Evolutionary conservation across 2,113 vertebrate species (phyloP), one percentile per base, ranked within the genome.

Genomic region (Festucalex cinctus): DNA sequence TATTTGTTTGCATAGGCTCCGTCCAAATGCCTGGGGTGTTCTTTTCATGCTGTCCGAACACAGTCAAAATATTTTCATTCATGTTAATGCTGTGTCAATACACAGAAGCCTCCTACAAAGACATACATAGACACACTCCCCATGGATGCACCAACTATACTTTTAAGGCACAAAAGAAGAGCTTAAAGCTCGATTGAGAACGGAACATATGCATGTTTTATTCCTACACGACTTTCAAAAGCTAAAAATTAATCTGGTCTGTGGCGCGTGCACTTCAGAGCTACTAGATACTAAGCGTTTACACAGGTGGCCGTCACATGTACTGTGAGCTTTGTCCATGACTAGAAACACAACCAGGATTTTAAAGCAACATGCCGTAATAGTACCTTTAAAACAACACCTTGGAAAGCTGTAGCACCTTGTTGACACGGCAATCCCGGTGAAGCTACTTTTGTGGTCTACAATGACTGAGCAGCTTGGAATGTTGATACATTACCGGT

Each of bases 231-330:
- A 61, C 20, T 79, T 59, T 3, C 3, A 57, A 57, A 60, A n/a
- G 17, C 35, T n/a, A 41, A 16, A 62, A 62, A 43, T 41, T 13
- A 62, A 83, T 80, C 82, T 85, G 48, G 62, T 58, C 69, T 68
- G 74, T 75, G 67, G 62, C 64, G 60, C 81, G 65, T 80, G 78
- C 69, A 73, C 78, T 79, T 74, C 69, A 63, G 78, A 74, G 67
- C 68, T 72, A 71, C 57, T 22, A 70, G 68, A 72, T 74, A 71
- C 66, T 62, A 44, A 17, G 54, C 62, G 69, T 88, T 89, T 89
- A 86, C 84, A 88, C 89, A 90, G 88, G 81, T 90, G 86, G 85
- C 78, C 71, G 67, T 88, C 86, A 85, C 73, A 86, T 90, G 86
- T 61, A 26, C 36, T 2, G 35, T 36, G 49, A 78, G 26, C 1